Base-by-base conservation (phyloP, 30 jellyfish, hydroid and myxozoan genomes). In the Cassiopea xamachana region DNA sequence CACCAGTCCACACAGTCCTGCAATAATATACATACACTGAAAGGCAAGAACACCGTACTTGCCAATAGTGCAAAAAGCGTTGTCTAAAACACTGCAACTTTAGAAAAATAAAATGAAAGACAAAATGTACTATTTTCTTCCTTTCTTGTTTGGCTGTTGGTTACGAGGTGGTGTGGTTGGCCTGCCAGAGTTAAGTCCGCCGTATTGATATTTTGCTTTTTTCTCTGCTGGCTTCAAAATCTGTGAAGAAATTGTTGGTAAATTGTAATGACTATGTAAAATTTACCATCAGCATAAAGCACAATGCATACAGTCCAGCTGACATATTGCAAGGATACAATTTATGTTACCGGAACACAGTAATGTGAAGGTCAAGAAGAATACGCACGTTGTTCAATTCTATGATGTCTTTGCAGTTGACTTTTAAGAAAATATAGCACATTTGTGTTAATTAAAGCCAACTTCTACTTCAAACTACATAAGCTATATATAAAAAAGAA, bases 111-210 rank as follows among this genome's bases (percentile, higher is more conserved):
- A 78, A 59, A 39, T 49, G 74, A 45, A 49, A 78, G 14, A 15
- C 17, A 48, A 48, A 86, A 62, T 7, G 49, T 46, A 51, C 86
- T 89, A 89, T 70, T 90, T 90, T n/a, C 93, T 93, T 86, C 91
- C 97, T 95, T 83, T 96, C 82, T 80, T 92, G 96, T 86, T 96
- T 81, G 87, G 94, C 86, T 82, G 94, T 77, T 77, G 90, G 92
- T 77, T 89, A 81, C 99, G 98, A 9, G 99, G 99, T 17, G 99
- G 99, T 39, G 99, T 96, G 73, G 92, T 88, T 50, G 99, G 99
- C 46, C 99, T 91, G 49, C 98, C 99, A 7, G 98, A 90, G 79
- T 92, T 92, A 60, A 96, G 91, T 71, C 99, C 99, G 17, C 99
- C 98, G 69, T 97, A 97, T 76, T 93, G 98, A 82, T 93, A 97